Conservation (phyloP, 2,888 invertebrate species). For the Argyra leucocephala region DNA sequence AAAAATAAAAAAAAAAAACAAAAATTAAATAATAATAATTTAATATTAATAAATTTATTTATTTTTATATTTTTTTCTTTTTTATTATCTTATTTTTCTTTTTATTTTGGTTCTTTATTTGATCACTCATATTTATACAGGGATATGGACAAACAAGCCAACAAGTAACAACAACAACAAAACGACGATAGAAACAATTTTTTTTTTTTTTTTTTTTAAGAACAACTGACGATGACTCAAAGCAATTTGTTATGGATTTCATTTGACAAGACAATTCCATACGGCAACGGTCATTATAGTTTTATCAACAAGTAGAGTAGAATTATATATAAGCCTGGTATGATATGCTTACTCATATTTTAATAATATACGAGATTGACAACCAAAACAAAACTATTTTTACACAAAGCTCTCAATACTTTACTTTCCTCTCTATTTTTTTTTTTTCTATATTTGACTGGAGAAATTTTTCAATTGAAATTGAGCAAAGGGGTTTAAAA, state of each 20-base stretch:
- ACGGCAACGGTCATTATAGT: background rate
- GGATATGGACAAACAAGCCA: no score
- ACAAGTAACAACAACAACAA: background rate
- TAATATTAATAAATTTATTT: conserved; percentile 6
- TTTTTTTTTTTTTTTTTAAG: background rate
- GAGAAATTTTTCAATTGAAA: no score
- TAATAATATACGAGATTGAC: no score
- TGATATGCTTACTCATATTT: no score
- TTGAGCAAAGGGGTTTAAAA: no score
- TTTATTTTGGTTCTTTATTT: background rate
- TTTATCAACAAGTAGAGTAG: background rate
- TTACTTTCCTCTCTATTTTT: no score
- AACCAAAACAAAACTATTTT: no score
- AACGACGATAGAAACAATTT: no score
- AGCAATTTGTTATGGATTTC: background rate
- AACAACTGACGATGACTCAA: background rate
- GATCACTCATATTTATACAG: background rate
- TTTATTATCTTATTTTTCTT: no score
- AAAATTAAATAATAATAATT: background rate
- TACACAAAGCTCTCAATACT: no score
- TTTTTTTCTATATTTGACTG: no score
- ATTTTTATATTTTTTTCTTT: background rate
- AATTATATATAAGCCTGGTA: no score
- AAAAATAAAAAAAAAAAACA: background rate
- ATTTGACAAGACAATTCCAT: background rate